phyloP scores from a whole-genome alignment of 1,140 invertebrate genomes.

The Dufourea novaeangliae region DNA sequence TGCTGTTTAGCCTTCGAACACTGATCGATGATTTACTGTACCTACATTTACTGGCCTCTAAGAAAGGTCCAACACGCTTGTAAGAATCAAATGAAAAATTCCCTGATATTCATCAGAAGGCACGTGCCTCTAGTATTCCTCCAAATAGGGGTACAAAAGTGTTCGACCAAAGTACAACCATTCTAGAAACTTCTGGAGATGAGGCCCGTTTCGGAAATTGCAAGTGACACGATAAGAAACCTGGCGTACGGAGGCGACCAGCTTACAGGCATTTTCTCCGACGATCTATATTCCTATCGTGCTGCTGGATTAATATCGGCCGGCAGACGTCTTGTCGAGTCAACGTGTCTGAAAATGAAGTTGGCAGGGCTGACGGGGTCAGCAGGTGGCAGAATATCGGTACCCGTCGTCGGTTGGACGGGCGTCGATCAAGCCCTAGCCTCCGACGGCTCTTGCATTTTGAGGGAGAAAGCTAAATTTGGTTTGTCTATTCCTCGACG shows the following conservation, averaged over 20 bases:
- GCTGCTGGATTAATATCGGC: constrained; percentile 32
- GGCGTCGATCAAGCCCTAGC: constrained; percentile 6
- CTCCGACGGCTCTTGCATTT: constrained; percentile 1
- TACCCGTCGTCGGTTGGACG: not conserved
- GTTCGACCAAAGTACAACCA: not conserved
- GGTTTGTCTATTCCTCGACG: constrained; percentile 45
- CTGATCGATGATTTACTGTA: too few relatives aligned
- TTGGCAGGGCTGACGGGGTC: constrained; percentile 17
- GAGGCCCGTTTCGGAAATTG: not conserved
- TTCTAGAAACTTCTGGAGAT: constrained; percentile 15
- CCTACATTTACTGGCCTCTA: too few relatives aligned
- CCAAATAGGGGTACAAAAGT: not conserved
- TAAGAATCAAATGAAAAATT: too few relatives aligned
- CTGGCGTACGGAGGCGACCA: too few relatives aligned
- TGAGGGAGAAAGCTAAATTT: constrained; percentile 24
- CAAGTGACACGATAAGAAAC: constrained; percentile 18
- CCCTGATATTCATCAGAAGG: too few relatives aligned
- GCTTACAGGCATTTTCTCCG: not conserved
- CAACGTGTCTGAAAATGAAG: constrained; percentile 16
- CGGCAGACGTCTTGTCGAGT: constrained; percentile 16
- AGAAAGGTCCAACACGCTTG: too few relatives aligned
- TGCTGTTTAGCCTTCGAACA: too few relatives aligned
- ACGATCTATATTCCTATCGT: not conserved
- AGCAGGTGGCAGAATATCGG: constrained; percentile 23
- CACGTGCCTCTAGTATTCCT: too few relatives aligned